phyloP scores from a whole-genome alignment of 2,113 vertebrate genomes.

The Calonectris borealis region DNA sequence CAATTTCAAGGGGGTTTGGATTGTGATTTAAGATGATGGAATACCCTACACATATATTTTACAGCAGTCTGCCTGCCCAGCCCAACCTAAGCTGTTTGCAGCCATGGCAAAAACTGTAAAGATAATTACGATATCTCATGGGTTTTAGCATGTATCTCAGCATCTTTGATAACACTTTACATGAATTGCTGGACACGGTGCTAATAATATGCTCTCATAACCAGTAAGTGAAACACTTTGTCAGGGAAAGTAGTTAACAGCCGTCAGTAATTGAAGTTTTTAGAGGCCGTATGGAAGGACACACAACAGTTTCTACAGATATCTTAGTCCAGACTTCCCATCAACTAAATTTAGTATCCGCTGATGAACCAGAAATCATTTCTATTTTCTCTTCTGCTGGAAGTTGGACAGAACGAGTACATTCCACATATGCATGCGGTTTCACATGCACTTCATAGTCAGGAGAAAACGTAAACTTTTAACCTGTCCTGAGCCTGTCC shows the following conservation, averaged over 20 bases:
- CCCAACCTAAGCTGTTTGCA: not conserved
- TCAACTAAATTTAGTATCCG: not conserved
- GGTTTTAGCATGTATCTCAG: not conserved
- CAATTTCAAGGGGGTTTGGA: not conserved
- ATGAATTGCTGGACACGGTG: not conserved
- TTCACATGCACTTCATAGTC: not conserved
- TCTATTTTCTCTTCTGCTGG: slow-evolving; percentile 8
- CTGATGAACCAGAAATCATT: not conserved
- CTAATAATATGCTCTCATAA: not conserved
- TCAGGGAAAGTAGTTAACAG: not conserved
- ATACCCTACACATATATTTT: not conserved
- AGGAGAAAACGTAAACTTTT: not conserved
- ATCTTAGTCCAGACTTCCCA: not conserved
- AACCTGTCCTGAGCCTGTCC: not conserved
- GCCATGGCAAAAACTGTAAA: not conserved
- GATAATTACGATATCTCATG: too few species aligned
- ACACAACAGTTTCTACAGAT: not conserved
- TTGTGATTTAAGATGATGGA: not conserved
- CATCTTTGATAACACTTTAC: not conserved
- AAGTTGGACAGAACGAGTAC: not conserved
- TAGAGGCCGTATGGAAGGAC: not conserved
- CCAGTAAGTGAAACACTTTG: not conserved
- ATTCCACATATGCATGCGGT: not conserved
- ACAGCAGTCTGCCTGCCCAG: not conserved
- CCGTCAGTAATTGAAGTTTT: not conserved